These are phyloP conservation scores for Pogoniulus pusillus DNA, from an alignment of 2,797 vertebrate species.

Conservation along the genomic window DNA sequence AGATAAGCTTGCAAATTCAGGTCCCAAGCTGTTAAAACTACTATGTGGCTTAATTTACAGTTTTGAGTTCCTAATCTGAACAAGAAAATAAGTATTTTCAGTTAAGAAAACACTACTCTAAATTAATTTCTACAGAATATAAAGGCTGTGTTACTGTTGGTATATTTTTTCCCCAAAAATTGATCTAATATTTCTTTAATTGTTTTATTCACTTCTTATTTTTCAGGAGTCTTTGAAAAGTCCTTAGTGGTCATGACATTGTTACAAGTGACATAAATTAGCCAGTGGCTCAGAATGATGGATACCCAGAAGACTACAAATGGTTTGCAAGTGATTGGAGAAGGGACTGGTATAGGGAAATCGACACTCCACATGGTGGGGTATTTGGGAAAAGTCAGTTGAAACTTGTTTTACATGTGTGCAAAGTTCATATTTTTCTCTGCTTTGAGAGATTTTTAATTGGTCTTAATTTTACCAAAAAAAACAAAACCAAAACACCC, in stretches of 20 bases:
- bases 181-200: slow-evolving; percentile 73
- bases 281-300: slow-evolving; percentile 84
- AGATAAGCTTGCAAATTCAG: neutral
- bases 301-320: slow-evolving; percentile 85
- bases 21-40: neutral
- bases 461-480: slow-evolving; percentile 68
- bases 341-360: slow-evolving; percentile 91
- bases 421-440: slow-evolving; percentile 83
- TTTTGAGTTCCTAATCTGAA: neutral
- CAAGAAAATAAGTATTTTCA: neutral
- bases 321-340: slow-evolving; percentile 91
- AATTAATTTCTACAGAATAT: neutral
- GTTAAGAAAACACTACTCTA: neutral
- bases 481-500: slow-evolving; percentile 29
- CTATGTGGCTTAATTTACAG: neutral
- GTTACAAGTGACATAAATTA: slow-evolving; percentile 87
- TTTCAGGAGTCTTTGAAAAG: slow-evolving; percentile 83
- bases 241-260: slow-evolving; percentile 82
- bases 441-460: slow-evolving; percentile 69
- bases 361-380: slow-evolving; percentile 90
- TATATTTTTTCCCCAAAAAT: neutral
- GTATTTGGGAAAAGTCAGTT: slow-evolving; percentile 99
- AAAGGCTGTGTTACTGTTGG: neutral
- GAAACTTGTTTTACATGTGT: slow-evolving; percentile 88
- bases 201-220: slow-evolving; percentile 80